Conservation (phyloP, 1,140 invertebrate genomes). For the Aphis gossypii region DNA sequence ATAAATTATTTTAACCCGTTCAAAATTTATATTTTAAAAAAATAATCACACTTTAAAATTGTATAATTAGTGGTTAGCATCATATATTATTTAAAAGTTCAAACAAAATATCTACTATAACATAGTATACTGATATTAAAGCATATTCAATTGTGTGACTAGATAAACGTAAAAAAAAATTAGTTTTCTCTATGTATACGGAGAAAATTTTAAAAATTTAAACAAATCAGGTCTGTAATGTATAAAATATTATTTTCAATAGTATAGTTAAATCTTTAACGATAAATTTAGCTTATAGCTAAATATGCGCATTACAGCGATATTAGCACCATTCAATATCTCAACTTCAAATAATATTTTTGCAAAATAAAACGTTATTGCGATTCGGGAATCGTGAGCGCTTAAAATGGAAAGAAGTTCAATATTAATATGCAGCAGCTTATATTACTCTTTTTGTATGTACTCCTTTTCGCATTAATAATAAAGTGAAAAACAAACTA, state of each 20-base stretch:
- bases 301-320: neutral
- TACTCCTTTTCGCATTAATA: neutral
- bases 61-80: neutral
- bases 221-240: neutral
- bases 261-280: neutral
- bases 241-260: neutral
- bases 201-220: neutral
- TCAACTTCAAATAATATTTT: neutral
- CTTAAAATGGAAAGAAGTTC: neutral
- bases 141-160: neutral
- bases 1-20: neutral
- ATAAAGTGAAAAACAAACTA: neutral
- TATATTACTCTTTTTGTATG: neutral
- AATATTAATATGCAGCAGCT: neutral
- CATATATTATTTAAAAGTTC: neutral
- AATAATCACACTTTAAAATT: neutral
- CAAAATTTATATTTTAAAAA: neutral
- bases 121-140: neutral
- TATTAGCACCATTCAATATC: neutral
- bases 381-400: too few relatives aligned
- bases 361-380: neutral
- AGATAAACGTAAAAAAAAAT: neutral
- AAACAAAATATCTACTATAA: neutral
- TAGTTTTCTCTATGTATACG: neutral
- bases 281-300: neutral